Evolutionary conservation across 2,888 invertebrate genomes (phyloP).

Genomic region (Drosophila anceps): DNA sequence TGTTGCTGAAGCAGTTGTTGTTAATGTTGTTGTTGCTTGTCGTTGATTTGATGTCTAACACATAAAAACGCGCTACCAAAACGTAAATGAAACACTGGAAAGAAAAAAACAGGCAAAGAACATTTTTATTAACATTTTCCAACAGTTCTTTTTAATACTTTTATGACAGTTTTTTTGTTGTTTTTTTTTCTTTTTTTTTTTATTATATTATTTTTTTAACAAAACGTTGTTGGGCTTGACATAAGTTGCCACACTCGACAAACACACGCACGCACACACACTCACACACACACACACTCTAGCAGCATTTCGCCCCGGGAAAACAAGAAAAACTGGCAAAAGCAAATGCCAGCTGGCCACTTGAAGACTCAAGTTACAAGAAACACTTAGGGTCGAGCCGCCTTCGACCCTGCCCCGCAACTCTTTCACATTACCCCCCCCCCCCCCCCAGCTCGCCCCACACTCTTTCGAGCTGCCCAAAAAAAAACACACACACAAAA

Average conservation of each 20-base stretch:
- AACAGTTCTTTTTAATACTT: conserved; percentile 46
- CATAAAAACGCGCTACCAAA: conserved; percentile 56
- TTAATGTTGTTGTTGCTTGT: conserved; percentile 31
- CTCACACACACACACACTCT: conserved; percentile 8
- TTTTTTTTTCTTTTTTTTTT: conserved; percentile 14
- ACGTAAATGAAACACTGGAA: conserved; percentile 72
- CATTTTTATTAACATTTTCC: conserved; percentile 63
- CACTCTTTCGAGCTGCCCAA: conserved; percentile 10
- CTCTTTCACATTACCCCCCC: conserved; percentile 23
- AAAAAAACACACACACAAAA: not conserved
- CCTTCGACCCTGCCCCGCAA: conserved; percentile 36
- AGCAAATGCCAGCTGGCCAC: conserved; percentile 77
- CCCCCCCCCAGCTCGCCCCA: conserved; percentile 4
- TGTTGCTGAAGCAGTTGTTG: conserved; percentile 47
- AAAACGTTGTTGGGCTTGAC: conserved; percentile 67
- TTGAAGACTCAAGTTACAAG: conserved; percentile 81
- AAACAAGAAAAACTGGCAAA: conserved; percentile 65
- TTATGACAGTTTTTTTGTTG: conserved; percentile 54
- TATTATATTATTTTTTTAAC: conserved; percentile 37
- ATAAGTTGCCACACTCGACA: conserved; percentile 64
- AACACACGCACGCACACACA: conserved; percentile 7
- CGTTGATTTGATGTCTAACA: conserved; percentile 49
- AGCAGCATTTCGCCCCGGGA: conserved; percentile 28
- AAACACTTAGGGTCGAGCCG: conserved; percentile 75
- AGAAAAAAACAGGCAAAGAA: conserved; percentile 16